A percentile compares a stretch with the other conserved stretches of the same genome.
These are phyloP conservation scores for Brevimyrus niger DNA, from an alignment of 2,113 vertebrate genomes.

Conservation along the genomic window DNA sequence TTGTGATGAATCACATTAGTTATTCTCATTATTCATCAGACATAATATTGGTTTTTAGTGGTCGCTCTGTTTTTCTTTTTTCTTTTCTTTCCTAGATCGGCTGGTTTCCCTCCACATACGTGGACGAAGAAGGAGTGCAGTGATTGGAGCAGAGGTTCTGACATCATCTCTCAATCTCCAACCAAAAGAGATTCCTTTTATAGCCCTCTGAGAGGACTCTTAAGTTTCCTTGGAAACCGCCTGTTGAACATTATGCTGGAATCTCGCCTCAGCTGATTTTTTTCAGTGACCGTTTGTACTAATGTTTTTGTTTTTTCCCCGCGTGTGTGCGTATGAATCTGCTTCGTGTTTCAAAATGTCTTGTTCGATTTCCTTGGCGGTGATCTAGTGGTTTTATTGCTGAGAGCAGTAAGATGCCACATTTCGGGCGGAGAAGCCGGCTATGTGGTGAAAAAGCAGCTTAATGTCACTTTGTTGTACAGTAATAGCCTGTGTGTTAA, in stretches of 20 bases:
- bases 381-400: slow-evolving; percentile 17
- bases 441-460: slow-evolving; percentile 39
- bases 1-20: not conserved
- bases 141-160: slow-evolving; percentile 40
- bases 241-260: slow-evolving; percentile 46
- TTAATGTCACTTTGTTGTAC: slow-evolving; percentile 28
- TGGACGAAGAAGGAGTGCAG: slow-evolving; percentile 88
- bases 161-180: slow-evolving; percentile 32
- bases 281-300: slow-evolving; percentile 47
- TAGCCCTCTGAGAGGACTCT: slow-evolving; percentile 48
- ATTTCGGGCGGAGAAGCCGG: slow-evolving; percentile 28
- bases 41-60: not conserved
- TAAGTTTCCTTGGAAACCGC: slow-evolving; percentile 44
- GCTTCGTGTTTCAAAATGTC: slow-evolving; percentile 36
- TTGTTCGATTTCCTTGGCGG: slow-evolving; percentile 46
- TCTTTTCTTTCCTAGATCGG: slow-evolving; percentile 68
- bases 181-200: slow-evolving; percentile 43
- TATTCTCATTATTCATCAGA: not conserved
- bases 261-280: slow-evolving; percentile 35
- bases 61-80: not conserved
- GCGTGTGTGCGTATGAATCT: slow-evolving; percentile 60
- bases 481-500: slow-evolving; percentile 33
- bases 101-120: slow-evolving; percentile 96
- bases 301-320: slow-evolving; percentile 20
- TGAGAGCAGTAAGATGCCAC: slow-evolving; percentile 13